These are phyloP conservation scores for Callinectes sapidus DNA, from an alignment of 2,888 invertebrate genomes.

Conservation along the genomic window DNA sequence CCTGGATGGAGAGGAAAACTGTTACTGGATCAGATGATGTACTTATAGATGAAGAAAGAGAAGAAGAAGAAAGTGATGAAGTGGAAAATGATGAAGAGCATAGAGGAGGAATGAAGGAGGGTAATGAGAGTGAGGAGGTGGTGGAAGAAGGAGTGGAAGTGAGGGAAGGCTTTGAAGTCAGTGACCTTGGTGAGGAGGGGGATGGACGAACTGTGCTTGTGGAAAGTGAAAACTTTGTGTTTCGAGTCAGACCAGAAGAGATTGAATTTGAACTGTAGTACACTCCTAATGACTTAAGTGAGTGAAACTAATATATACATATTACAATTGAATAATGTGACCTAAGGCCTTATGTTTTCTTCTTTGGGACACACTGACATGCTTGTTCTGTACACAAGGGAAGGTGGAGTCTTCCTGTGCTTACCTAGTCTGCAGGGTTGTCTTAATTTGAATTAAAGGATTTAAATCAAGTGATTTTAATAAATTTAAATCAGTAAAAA, in stretches of 20 bases:
- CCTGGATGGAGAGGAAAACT: neutral
- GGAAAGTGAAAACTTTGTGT: conserved; percentile 37
- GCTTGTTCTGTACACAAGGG: neutral
- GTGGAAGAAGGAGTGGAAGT: neutral
- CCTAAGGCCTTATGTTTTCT: neutral
- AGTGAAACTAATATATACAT: neutral
- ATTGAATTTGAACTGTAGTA: conserved; percentile 39
- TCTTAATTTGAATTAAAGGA: too few species aligned
- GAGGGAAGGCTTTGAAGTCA: neutral
- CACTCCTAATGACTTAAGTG: neutral
- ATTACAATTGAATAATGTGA: neutral
- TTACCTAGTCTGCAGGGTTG: too few species aligned
- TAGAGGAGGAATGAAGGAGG: neutral
- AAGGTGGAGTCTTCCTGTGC: neutral
- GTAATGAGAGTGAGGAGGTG: neutral
- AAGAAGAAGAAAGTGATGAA: neutral
- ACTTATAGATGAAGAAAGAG: neutral
- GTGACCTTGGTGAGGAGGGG: neutral
- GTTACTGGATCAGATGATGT: neutral
- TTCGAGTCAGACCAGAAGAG: conserved; percentile 13
- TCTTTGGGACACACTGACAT: neutral
- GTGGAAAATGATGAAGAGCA: neutral
- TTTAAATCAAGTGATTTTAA: too few species aligned
- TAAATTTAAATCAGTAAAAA: too few species aligned
- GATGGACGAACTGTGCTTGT: conserved; percentile 28